Conservation (phyloP, 2,888 invertebrate genomes). For the Marasmarcha lunaedactyla region DNA sequence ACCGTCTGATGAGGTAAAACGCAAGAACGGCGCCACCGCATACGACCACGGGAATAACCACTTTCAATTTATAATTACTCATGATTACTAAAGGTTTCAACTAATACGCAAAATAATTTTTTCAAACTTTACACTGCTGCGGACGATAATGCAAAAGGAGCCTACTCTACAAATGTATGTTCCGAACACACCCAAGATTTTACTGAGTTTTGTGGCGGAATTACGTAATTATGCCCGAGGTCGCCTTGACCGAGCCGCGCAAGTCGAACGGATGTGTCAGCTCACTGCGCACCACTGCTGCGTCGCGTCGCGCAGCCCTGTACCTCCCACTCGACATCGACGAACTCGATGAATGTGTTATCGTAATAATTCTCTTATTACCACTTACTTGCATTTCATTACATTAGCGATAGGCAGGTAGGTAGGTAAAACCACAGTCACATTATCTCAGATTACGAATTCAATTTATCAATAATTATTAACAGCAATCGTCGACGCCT, state of each 20-base stretch:
- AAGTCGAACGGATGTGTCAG: conserved; percentile 64
- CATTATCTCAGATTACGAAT: conserved; percentile 50
- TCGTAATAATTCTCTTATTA: conserved; percentile 57
- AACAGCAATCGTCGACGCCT: too few relatives aligned
- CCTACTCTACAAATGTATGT: conserved; percentile 35
- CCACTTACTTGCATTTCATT: conserved; percentile 46
- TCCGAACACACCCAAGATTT: conserved; percentile 60
- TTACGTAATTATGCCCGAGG: conserved; percentile 66
- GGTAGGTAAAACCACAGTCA: conserved; percentile 27
- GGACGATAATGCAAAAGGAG: too few relatives aligned
- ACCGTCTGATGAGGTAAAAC: conserved; percentile 68
- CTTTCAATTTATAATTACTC: conserved; percentile 57
- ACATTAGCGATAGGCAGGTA: conserved; percentile 32
- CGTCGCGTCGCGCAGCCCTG: conserved; percentile 50
- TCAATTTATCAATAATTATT: conserved; percentile 26
- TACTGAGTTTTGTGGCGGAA: conserved; percentile 48
- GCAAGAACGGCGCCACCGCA: conserved; percentile 65
- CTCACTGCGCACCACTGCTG: conserved; percentile 61
- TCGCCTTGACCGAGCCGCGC: conserved; percentile 65
- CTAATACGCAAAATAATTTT: background rate
- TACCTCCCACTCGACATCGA: conserved; percentile 53
- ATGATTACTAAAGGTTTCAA: conserved; percentile 21
- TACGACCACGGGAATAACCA: conserved; percentile 61
- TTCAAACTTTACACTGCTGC: too few relatives aligned
- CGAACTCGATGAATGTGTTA: conserved; percentile 38